Conservation (phyloP, 2,888 invertebrate genomes). For the Tupiocoris notatus region DNA sequence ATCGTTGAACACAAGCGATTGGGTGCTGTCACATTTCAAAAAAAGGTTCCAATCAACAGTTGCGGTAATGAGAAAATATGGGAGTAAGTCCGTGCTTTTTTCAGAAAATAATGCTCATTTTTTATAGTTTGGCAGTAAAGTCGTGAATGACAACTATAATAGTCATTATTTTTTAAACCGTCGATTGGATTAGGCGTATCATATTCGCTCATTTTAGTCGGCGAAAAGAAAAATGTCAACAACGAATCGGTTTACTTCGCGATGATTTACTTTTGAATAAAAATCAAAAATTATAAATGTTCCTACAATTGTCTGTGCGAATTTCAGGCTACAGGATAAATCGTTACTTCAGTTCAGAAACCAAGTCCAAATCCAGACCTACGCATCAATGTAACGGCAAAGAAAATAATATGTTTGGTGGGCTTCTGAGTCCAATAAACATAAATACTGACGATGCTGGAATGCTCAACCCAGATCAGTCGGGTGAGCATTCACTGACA, state of each 20-base stretch:
- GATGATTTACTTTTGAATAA: no score
- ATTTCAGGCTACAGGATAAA: slow-evolving; percentile 17
- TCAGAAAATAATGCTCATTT: no score
- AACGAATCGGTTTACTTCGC: no score
- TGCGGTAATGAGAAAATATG: slow-evolving; percentile 35
- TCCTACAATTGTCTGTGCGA: no score
- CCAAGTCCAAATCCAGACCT: neutral
- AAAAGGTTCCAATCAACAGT: slow-evolving; percentile 36
- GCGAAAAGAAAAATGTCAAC: no score
- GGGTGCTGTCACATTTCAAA: slow-evolving; percentile 41
- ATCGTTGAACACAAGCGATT: slow-evolving; percentile 16
- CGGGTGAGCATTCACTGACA: neutral
- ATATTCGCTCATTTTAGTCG: no score
- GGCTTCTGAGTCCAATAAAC: neutral
- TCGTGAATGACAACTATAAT: no score
- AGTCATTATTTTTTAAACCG: no score
- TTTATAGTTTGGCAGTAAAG: no score
- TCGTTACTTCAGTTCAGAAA: neutral
- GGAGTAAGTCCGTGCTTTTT: slow-evolving; percentile 38
- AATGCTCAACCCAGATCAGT: neutral
- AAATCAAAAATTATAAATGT: no score
- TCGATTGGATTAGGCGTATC: no score
- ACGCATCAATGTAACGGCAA: neutral
- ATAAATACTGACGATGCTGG: neutral
- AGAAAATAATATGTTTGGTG: neutral